phyloP scores from a whole-genome alignment of 2,888 invertebrate species.

The Lasioglossum lativentre region DNA sequence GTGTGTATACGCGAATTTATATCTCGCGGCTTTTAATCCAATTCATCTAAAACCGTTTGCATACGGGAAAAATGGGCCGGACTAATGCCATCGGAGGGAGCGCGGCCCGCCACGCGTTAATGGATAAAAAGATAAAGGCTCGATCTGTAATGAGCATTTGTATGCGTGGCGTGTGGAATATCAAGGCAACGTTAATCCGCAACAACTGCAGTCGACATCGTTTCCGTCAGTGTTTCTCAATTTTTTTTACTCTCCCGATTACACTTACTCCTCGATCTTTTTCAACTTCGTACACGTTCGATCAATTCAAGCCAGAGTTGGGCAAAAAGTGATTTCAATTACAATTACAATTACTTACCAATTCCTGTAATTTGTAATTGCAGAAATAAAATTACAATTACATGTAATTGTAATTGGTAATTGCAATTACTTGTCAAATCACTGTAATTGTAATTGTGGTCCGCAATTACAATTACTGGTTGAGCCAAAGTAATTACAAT shows the following conservation, averaged over 20 bases:
- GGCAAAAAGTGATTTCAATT: too few species aligned
- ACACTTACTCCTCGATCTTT: too few species aligned
- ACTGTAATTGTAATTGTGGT: too few species aligned
- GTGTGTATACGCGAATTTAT: slow-evolving; percentile 27
- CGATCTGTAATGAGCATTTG: slow-evolving; percentile 39
- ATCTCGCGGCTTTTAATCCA: slow-evolving; percentile 42
- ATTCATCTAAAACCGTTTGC: slow-evolving; percentile 37
- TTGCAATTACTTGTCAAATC: too few species aligned
- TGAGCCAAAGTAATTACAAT: too few species aligned
- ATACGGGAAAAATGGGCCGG: slow-evolving; percentile 20
- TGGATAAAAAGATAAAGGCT: slow-evolving; percentile 44
- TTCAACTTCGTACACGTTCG: too few species aligned
- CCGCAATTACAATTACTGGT: too few species aligned
- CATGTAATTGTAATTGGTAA: too few species aligned
- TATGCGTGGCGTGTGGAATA: slow-evolving; percentile 40
- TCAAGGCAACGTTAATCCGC: slow-evolving; percentile 20
- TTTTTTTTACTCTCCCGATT: neutral
- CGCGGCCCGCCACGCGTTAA: slow-evolving; percentile 19
- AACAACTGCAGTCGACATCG: slow-evolving; percentile 16
- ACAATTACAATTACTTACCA: too few species aligned
- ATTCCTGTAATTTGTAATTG: too few species aligned
- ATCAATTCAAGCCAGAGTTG: too few species aligned
- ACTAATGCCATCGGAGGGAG: slow-evolving; percentile 3
- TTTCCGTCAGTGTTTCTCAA: slow-evolving; percentile 43
- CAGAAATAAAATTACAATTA: too few species aligned